Evolutionary conservation across 2,888 invertebrate genomes (phyloP), one percentile per base, ranked within the genome.

Genomic region (Synergus umbraculus): DNA sequence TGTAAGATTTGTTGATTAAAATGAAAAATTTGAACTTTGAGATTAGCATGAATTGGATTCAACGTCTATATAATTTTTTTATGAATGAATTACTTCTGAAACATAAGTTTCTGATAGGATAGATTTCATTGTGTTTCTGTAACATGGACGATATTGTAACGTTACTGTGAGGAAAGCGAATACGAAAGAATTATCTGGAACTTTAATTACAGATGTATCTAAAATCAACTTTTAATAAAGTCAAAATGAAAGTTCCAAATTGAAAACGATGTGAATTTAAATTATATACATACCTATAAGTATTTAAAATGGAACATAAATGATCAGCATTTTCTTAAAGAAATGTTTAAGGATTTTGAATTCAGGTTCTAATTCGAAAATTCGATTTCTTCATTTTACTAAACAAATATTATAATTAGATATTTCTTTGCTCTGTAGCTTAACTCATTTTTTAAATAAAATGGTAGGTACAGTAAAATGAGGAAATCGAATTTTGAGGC

Each of bases 211-310:
- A 15, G 37, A 41, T 73, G 73, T 73, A 73, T 73, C n/a, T 15
- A 69, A 12, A 60, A 73, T 54, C 37, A 73, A 73, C 41, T 54
- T 73, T 73, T 15, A 73, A 73, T 73, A 73, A 73, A 73, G 54
- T 73, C 73, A 73, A 9, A 73, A 73, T 73, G 73, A 41, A 54
- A 73, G 29, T 73, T 60, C 22, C 18, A 22, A 54, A 15, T 49
- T n/a, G n/a, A 54, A 18, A 37, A 37, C 5, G 4, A 37, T 37
- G 0, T 3, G n/a, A 54, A n/a, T 54, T 54, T 1, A 49, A 15
- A 49, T 37, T 37, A 37, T 37, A 5, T 37, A 37, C 37, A 49
- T 15, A 7, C 7, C n/a, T 49, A 49, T 5, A 7, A 49, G 7
- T 8, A 7, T 49, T 49, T n/a, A 15, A 49, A 49, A 49, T 7